Conservation (phyloP, 1,140 invertebrate species). For the Aphaenogaster ashmeadi region DNA sequence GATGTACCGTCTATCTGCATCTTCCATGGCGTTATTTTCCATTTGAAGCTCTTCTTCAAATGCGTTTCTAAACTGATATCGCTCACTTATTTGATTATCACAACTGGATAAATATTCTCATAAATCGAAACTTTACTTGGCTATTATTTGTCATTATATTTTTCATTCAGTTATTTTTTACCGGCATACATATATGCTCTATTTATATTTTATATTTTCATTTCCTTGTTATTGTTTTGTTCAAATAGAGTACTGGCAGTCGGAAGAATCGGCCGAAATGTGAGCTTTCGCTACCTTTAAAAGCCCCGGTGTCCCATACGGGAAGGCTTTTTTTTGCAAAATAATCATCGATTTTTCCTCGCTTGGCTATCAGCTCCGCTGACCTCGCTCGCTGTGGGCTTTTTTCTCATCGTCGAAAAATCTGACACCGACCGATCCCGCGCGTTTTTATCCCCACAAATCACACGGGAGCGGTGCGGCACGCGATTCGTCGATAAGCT, state of each 20-base stretch:
- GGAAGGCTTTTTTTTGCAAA: slow-evolving; percentile 42
- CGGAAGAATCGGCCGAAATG: slow-evolving; percentile 11
- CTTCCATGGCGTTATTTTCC: not conserved
- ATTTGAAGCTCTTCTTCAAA: not conserved
- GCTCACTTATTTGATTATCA: slow-evolving; percentile 13
- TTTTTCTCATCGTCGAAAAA: slow-evolving; percentile 60
- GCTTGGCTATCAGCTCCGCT: slow-evolving; percentile 41
- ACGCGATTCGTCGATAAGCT: slow-evolving; percentile 67
- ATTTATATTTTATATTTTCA: slow-evolving; percentile 33
- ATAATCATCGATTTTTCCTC: slow-evolving; percentile 62
- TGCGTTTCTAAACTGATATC: not conserved
- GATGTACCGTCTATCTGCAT: not conserved
- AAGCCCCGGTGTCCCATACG: slow-evolving; percentile 30
- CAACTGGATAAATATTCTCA: not conserved
- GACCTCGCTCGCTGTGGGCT: slow-evolving; percentile 33
- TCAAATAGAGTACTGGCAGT: slow-evolving; percentile 6
- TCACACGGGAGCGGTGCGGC: slow-evolving; percentile 56
- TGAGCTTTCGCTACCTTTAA: slow-evolving; percentile 35
- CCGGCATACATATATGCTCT: not conserved
- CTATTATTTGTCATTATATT: slow-evolving; percentile 16
- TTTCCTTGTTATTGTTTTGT: slow-evolving; percentile 23
- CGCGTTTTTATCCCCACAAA: slow-evolving; percentile 62
- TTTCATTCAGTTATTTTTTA: not conserved
- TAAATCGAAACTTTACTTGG: not conserved
- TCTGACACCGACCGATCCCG: slow-evolving; percentile 56